These are phyloP conservation scores for Drosophila kohkoa DNA, from an alignment of 1,140 invertebrate species.

Conservation along the genomic window DNA sequence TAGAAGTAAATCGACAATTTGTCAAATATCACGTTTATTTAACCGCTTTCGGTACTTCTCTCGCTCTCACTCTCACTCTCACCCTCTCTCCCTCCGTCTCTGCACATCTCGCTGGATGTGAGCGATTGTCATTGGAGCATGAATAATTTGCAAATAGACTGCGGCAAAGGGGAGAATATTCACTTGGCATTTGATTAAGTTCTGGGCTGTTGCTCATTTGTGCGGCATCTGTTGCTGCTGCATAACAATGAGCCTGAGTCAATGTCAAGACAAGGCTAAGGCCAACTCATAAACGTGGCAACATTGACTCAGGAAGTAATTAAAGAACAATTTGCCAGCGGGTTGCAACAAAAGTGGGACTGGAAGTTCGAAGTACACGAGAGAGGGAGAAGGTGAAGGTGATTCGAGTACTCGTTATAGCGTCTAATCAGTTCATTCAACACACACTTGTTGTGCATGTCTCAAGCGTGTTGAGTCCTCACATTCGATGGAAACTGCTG, in stretches of 20 bases:
- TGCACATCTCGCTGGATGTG: not conserved
- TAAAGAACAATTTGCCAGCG: constrained; percentile 77
- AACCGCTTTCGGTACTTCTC: not conserved
- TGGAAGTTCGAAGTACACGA: not conserved
- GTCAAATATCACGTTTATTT: constrained; percentile 52
- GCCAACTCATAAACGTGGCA: constrained; percentile 67
- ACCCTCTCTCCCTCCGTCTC: not conserved
- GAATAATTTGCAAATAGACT: constrained; percentile 43
- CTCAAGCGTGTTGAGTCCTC: constrained; percentile 39
- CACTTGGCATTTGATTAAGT: constrained; percentile 68
- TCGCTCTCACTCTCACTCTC: no score
- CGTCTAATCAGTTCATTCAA: constrained; percentile 70
- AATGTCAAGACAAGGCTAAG: constrained; percentile 25
- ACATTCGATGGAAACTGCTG: constrained; percentile 19
- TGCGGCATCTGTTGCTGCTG: constrained; percentile 70
- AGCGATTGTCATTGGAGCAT: constrained; percentile 40
- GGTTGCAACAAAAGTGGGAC: constrained; percentile 31
- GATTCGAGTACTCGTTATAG: constrained; percentile 48
- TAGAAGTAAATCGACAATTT: constrained; percentile 37
- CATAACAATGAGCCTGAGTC: constrained; percentile 65
- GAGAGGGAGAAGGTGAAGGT: not conserved
- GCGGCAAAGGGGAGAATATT: constrained; percentile 16
- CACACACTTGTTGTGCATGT: constrained; percentile 17
- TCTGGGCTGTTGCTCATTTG: constrained; percentile 50
- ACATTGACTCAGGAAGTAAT: constrained; percentile 74